These are phyloP conservation scores for Lepus europaeus DNA, from an alignment of 2,113 vertebrate genomes.

Conservation along the genomic window DNA sequence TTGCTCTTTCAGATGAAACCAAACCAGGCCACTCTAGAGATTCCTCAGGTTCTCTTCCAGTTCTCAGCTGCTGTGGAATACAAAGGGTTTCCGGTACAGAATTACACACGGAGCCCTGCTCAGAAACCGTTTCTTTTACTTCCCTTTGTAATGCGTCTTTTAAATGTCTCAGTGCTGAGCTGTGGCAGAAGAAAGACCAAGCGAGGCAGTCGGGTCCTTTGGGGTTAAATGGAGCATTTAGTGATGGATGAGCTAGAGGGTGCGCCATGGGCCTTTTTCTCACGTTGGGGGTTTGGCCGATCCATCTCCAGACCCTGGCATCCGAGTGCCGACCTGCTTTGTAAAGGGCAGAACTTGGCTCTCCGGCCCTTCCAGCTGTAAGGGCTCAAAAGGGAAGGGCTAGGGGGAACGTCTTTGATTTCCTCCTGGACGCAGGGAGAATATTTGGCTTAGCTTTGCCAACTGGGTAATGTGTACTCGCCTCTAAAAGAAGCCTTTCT, in stretches of 20 bases:
- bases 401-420: slow-evolving; percentile 50
- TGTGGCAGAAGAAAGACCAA: slow-evolving; percentile 54
- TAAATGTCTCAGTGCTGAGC: slow-evolving; percentile 53
- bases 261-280: slow-evolving; percentile 57
- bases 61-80: background rate
- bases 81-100: slow-evolving; percentile 3
- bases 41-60: background rate
- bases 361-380: slow-evolving; percentile 79
- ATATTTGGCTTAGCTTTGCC: slow-evolving; percentile 51
- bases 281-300: slow-evolving; percentile 77
- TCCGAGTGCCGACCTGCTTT: slow-evolving; percentile 77
- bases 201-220: slow-evolving; percentile 63
- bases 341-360: slow-evolving; percentile 79
- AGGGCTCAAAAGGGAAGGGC: slow-evolving; percentile 74
- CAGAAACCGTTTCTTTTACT: slow-evolving; percentile 63
- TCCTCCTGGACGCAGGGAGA: slow-evolving; percentile 69
- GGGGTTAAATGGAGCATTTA: slow-evolving; percentile 71
- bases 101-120: slow-evolving; percentile 44
- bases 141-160: slow-evolving; percentile 10
- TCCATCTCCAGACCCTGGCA: slow-evolving; percentile 69
- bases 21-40: background rate
- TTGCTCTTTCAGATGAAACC: no score
- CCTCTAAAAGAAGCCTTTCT: slow-evolving; percentile 77
- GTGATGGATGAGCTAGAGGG: slow-evolving; percentile 71
- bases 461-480: slow-evolving; percentile 57